Evolutionary conservation across 2,888 invertebrate genomes (phyloP), one percentile per base, ranked within the genome.

Genomic region (Caenorhabditis sp.): DNA sequence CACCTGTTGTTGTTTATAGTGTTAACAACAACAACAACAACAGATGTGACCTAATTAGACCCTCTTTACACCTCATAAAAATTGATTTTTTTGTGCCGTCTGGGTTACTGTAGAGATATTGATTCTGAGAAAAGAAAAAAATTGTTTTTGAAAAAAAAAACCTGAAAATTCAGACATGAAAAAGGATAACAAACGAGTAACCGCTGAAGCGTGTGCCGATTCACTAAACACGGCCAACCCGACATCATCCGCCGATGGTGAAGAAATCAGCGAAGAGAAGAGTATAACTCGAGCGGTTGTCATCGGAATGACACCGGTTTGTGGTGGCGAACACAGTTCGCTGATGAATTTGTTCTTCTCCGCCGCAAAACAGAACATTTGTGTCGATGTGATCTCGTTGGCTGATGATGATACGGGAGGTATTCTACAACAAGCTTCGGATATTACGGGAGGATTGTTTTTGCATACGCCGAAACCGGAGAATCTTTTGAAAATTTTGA

Each of bases 331-430:
- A 65, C 76, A 80, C 57, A 72, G 79, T 73, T 36, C 76, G 12
- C 63, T 81, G 27, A 78, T 81, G 78, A 81, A 81, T 67, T 31
- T 81, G 3, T 81, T 81, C 66, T 81, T 81, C 63, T 74, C 81
- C 1, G 78, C 81, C 1, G 76, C 78, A 6, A 78, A 78, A 60
- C 77, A 81, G 31, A 64, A 60, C 4, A 77, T 77, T 21, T 80
- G 76, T 59, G 79, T 80, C 1, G 79, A 80, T 60, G 79, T 80
- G 2, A 64, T 76, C 1, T 74, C 74, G 14, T 54, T 80, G 50
- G 77, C 76, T 6, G 72, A 72, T n/a, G 69, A 75, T 49, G 58
- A 50, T n/a, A 69, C 69, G 2, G 73, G 77, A 23, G 78, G 78
- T 1, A 57, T 81, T n/a, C 66, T 81, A 4, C 81, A 81, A 58